A percentile compares a stretch with the other conserved stretches of the same genome.
These are phyloP conservation scores for Papio anubis DNA, from an alignment of 2,113 vertebrate species.

Conservation along the genomic window DNA sequence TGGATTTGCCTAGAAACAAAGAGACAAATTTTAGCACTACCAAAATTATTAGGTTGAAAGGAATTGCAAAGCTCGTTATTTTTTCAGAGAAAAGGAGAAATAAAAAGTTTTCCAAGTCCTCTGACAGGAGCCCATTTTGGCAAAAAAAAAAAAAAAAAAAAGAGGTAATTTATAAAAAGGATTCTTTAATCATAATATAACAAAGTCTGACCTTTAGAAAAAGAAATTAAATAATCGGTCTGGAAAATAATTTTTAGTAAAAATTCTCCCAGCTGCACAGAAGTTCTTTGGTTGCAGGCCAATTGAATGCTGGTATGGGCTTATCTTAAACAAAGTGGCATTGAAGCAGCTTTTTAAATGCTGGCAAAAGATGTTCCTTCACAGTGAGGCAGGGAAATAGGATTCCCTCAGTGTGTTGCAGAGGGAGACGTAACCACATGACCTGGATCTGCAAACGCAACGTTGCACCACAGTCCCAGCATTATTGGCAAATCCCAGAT, in stretches of 20 bases:
- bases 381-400: background rate
- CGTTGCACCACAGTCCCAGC: background rate
- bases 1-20: conserved; percentile 21
- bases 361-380: background rate
- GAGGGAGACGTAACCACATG: background rate
- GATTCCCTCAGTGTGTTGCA: background rate
- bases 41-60: conserved; percentile 31
- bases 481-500: background rate
- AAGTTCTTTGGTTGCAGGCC: background rate
- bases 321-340: background rate
- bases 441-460: background rate
- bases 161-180: conserved; percentile 29
- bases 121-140: background rate
- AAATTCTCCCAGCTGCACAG: background rate
- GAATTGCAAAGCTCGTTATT: conserved; percentile 43
- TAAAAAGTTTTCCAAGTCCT: background rate
- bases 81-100: conserved; percentile 42
- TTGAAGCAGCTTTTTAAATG: background rate
- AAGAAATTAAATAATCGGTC: conserved; percentile 34
- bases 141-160: conserved; percentile 23
- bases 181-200: conserved; percentile 47
- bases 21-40: background rate
- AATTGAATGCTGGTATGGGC: background rate
- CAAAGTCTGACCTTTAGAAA: conserved; percentile 55
- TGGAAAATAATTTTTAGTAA: conserved; percentile 45